Percentiles rank a stretch among this genome's conserved stretches.
phyloP scores from a whole-genome alignment of 2,797 vertebrate genomes.

The Pipistrellus nathusii region DNA sequence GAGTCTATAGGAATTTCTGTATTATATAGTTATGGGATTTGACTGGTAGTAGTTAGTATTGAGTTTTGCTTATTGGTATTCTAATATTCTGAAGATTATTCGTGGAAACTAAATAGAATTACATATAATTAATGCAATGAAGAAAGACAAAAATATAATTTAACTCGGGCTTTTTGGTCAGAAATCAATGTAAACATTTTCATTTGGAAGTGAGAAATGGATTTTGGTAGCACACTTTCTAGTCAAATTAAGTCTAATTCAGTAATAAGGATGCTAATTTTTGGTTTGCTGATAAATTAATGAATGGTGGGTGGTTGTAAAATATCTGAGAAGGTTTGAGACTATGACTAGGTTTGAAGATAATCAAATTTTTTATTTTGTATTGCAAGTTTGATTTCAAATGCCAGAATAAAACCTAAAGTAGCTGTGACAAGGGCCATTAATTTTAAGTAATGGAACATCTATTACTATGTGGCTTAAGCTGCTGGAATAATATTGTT shows the following conservation, averaged over 20 bases:
- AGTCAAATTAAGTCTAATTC: conserved; percentile 71
- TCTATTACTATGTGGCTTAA: not conserved
- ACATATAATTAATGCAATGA: not conserved
- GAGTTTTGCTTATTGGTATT: not conserved
- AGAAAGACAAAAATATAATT: conserved; percentile 62
- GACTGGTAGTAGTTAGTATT: not conserved
- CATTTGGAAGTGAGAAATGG: rapidly evolving
- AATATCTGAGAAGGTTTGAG: not conserved
- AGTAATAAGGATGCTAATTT: not conserved
- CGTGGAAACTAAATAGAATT: not conserved
- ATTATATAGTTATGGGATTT: not conserved
- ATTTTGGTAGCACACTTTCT: conserved; percentile 74
- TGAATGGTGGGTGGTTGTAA: not conserved
- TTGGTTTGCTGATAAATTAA: conserved; percentile 58
- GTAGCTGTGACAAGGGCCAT: not conserved
- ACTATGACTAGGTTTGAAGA: not conserved
- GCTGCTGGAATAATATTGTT: not conserved
- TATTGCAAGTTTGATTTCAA: not conserved
- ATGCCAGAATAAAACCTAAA: not conserved
- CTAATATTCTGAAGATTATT: not conserved
- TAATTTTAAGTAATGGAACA: not conserved
- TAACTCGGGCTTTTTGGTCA: not conserved
- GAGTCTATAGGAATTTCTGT: not conserved
- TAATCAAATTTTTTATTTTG: not conserved
- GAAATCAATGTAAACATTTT: not conserved